Base-by-base conservation (phyloP, 2,888 invertebrate species). In the Neoscelio sp. region DNA sequence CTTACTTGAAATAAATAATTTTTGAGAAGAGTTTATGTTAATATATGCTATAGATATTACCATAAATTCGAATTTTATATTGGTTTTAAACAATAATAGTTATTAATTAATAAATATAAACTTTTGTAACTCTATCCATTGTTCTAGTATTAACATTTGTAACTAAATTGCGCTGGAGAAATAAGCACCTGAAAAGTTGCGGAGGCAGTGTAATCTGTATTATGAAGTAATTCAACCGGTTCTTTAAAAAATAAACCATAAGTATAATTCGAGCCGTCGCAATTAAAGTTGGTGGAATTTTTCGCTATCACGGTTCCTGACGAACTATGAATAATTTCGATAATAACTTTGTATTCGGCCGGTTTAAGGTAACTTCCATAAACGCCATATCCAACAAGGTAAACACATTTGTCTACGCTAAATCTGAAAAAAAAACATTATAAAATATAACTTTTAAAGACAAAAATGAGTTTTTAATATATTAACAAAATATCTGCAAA, bases 161-260 rank as follows among this genome's bases (percentile, higher is more conserved):
- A n/a, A n/a, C n/a, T n/a, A n/a, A n/a, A n/a, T n/a, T n/a, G n/a
- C n/a, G n/a, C n/a, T n/a, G n/a, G n/a, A n/a, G n/a, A n/a, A n/a
- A n/a, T n/a, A 23, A 23, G 2, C 8, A 87, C 87, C 93, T 95
- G 95, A 10, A 96, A 91, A 71, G 95, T 95, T 38, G 95, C 95
- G 83, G 95, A 95, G 26, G 96, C 96, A 20, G 95, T 96, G 88
- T 96, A 97, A 68, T 95, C 95, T 1, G 94, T 94, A 87, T 95
- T 94, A 1, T 95, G 95, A 74, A 94, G 89, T 52, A 97, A 95
- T 90, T 96, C 96, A 0, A 96, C 94, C 0, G 96, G 96, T 82
- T 96, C 95, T 88, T 96, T 95, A 90, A 97, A 96, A 94, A 95
- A 94, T 52, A 95, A 94, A 52, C 95, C 92, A 91, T 95, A 96